Base-by-base conservation (phyloP, 2,797 vertebrate species). In the Hozukius guyotensis region DNA sequence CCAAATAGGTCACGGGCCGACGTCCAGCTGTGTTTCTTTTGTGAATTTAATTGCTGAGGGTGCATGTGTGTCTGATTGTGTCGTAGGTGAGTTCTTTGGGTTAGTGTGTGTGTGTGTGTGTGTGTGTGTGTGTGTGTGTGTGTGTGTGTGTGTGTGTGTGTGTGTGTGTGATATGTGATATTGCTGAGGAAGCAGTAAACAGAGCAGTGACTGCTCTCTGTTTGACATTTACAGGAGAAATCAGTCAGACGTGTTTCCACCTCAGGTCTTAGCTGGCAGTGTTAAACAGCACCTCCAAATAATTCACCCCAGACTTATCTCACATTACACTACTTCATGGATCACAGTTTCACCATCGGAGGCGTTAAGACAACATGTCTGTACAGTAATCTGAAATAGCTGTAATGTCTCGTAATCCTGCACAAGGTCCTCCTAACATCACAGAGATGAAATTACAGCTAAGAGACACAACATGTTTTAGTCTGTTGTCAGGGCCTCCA, bases 21-120 rank as follows among this genome's bases (percentile, higher is more conserved):
- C n/a, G 14, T 88, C 85, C 90, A 93, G 89, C 83, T 87, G 82
- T 77, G 87, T 89, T 84, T 90, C 87, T 80, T 56, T 60, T 78
- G 66, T 66, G 62, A 75, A 84, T 76, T 72, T 31, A 85, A 77
- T 70, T 78, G 85, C 82, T 46, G 71, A 81, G 62, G 9, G 49
- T 60, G 38, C 38, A 42, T 42, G 85, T 67, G 2, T 73, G 36
- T 72, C 22, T 38, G 57, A 62, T 14, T 32, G 56, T 75, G 74
- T 66, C 24, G 34, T 72, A 34, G 61, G 34, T 56, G 62, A 62
- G n/a, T 62, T 81, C 20, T 22, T 25, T 9, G 31, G 24, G 12
- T 72, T 66, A 24, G 61, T 65, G 66, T 67, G 55, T 38, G 73
- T 62, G 20, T 75, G 75, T 71, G 57, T 59, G 72, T 62, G 20